Evolutionary conservation across 2,888 invertebrate genomes (phyloP), one percentile per base, ranked within the genome.

Genomic region (Chironomus tentans): DNA sequence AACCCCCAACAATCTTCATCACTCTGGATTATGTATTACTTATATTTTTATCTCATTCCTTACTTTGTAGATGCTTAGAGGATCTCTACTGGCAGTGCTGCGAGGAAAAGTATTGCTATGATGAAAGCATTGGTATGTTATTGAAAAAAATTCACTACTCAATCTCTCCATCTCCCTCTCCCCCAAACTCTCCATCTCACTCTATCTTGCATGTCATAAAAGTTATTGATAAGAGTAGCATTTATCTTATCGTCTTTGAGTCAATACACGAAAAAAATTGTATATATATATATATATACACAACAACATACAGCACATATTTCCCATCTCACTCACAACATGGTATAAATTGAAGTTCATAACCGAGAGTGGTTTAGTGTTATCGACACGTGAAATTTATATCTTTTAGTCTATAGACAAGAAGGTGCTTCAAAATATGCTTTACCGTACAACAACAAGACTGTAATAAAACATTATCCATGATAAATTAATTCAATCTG

Each of bases 1-100:
- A 10, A 38, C 38, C 38, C 38, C 38, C 10, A 10, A 38, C 1
- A 38, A 28, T 28, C 28, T 10, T 73, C 18, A 62, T 21, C 18
- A 61, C 61, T 10, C 21, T 13, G 65, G 22, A 24, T 65, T 21
- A 65, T 65, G 4, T 65, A 21, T 7, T 10, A 38, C 38, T 38
- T 38, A 7, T 38, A 65, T 12, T 22, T 62, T 7, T 61, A n/a
- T 21, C 22, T 65, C 12, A 21, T 21, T 65, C n/a, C n/a, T 65
- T 21, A 2, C 13, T 22, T 82, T 83, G 79, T 85, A 91, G 91
- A 80, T 91, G 90, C 81, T 85, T 88, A 83, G 91, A 91, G 84
- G 87, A 89, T 78, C 86, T 89, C 82, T 91, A 90, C 83, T 91
- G 91, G 91, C 88, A 88, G 80, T 88, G 90, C 81, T 88, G 90